Base-by-base conservation (phyloP, 2,797 vertebrate genomes). In the Pseudotriccus pelzelni region DNA sequence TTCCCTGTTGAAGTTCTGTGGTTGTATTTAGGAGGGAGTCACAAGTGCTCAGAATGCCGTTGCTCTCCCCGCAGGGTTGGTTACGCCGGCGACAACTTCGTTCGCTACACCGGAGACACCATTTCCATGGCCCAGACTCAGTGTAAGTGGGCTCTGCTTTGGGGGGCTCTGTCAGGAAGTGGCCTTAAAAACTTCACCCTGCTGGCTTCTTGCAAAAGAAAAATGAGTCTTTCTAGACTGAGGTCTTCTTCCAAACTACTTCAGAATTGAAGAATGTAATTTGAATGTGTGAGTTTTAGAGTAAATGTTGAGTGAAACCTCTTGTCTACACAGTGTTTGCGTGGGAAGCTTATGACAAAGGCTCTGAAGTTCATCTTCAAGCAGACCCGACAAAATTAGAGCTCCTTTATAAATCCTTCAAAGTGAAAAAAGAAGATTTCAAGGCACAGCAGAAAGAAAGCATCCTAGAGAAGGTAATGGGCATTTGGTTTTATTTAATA, bases 291-390 rank as follows among this genome's bases (percentile, higher is more conserved):
- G 0, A 17, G 19, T 76, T 80, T 85, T 66, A 52, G 66, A 86
- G 41, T 56, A 86, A 90, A 30, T 44, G 28, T 2, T 96, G 80
- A 95, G 15, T 66, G 43, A 72, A 76, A 66, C 6, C 32, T 91
- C 34, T 87, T 95, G 41, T 93, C 22, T 81, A 14, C 52, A 19
- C 95, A 99, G 99, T 99, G 95, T 99, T 99, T 98, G 99, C 99
- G 20, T 99, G 99, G 99, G 99, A 99, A 97, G 99, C 99, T 62
- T 99, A 99, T 79, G 99, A 99, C 96, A 99, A 99, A 95, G 99
- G 99, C 60, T 99, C 99, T 7, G 99, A 99, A 95, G 99, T 99
- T 86, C 99, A 99, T 97, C 99, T 99, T 62, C 99, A 99, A 96
- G 99, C 99, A 2, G 99, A 99, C 93, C 99, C 99, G 70, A 99